Conservation (phyloP, 1,140 invertebrate species). For the Goniozus legneri region DNA sequence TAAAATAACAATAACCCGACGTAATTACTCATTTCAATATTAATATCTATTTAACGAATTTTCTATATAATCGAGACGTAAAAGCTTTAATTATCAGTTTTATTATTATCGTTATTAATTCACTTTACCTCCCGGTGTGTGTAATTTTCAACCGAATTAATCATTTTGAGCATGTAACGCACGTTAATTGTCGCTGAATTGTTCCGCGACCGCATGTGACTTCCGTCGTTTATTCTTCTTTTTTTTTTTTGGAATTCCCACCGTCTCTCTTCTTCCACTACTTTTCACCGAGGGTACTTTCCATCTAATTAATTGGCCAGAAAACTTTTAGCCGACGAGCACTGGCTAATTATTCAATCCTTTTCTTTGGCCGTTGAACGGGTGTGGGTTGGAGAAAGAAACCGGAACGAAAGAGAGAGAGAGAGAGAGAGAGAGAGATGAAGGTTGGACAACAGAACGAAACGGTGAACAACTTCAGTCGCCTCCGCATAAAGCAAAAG, state of each 20-base stretch:
- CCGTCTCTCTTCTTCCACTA: no score
- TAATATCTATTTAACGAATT: no score
- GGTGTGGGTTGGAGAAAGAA: background rate
- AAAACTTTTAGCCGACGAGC: conserved; percentile 30
- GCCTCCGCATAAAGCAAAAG: conserved; percentile 34
- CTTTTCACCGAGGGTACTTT: no score
- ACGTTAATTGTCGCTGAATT: conserved; percentile 28
- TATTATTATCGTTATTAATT: no score
- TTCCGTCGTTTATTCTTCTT: conserved; percentile 18
- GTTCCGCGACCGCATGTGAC: conserved; percentile 19
- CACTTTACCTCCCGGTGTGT: no score
- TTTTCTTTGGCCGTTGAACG: conserved; percentile 16
- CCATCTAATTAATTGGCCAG: conserved; percentile 36
- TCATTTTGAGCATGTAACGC: background rate
- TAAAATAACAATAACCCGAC: no score
- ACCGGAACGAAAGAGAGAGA: conserved; percentile 2
- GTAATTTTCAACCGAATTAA: background rate
- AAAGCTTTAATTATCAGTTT: no score
- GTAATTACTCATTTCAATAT: no score
- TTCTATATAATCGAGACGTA: no score
- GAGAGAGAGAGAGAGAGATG: background rate
- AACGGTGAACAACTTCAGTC: conserved; percentile 37
- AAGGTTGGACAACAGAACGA: conserved; percentile 34
- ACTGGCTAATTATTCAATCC: conserved; percentile 36
- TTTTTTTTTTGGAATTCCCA: no score